Conservation (phyloP, 2,797 vertebrate species). For the Nothura maculosa region DNA sequence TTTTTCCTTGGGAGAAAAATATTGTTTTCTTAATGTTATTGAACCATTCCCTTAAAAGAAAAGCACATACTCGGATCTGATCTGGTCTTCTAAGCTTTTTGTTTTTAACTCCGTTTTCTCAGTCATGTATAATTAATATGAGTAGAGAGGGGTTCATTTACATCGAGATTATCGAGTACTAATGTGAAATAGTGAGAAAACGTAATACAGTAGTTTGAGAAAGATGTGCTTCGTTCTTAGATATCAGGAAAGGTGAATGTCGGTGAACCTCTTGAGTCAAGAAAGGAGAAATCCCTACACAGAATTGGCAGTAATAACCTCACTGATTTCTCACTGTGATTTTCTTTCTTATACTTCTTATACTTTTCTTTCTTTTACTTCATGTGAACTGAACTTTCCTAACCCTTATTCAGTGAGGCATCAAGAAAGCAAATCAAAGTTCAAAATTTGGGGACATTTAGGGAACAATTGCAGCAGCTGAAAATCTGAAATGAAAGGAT, state of each 20-base stretch:
- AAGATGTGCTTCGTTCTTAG: neutral
- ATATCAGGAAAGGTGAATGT: neutral
- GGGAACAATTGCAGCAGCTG: neutral
- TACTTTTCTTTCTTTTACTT: no score
- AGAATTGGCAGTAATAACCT: neutral
- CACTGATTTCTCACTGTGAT: neutral
- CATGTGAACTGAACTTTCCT: neutral
- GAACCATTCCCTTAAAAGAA: slow-evolving; percentile 22
- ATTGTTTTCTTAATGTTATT: slow-evolving; percentile 51
- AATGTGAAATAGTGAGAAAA: neutral
- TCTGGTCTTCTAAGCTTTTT: slow-evolving; percentile 17
- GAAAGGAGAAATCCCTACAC: neutral
- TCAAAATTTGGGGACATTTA: neutral
- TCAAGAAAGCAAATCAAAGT: neutral
- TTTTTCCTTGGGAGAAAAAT: neutral
- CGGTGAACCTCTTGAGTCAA: neutral
- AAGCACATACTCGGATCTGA: slow-evolving; percentile 1
- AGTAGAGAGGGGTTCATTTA: neutral
- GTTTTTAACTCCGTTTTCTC: neutral
- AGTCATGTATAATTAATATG: neutral
- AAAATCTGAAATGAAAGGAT: slow-evolving; percentile 11
- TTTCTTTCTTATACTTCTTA: neutral
- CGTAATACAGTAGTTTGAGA: neutral
- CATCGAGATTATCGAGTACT: neutral
- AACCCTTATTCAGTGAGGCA: neutral